Evolutionary conservation across 2,888 invertebrate genomes (phyloP).

Genomic region (Netelia virgata): DNA sequence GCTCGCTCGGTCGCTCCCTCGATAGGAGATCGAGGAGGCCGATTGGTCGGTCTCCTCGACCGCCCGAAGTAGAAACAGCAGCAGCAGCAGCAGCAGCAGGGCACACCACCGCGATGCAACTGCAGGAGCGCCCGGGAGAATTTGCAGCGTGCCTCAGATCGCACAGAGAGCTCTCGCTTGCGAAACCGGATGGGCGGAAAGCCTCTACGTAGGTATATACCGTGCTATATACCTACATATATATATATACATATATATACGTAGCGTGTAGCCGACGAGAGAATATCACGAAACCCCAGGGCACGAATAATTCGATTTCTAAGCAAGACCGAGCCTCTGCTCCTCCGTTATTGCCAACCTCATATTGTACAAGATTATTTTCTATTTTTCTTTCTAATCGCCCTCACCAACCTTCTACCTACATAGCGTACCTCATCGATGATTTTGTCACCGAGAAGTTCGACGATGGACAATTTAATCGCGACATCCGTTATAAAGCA

Average conservation of each 20-base stretch:
- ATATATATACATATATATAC: slow-evolving; percentile 5
- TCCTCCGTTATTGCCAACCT: slow-evolving; percentile 45
- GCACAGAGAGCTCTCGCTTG: slow-evolving; percentile 52
- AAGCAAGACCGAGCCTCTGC: slow-evolving; percentile 51
- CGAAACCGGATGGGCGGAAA: slow-evolving; percentile 68
- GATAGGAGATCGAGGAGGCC: slow-evolving; percentile 58
- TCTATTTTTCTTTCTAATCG: no score
- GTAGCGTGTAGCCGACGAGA: slow-evolving; percentile 19
- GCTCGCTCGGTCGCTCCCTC: slow-evolving; percentile 9
- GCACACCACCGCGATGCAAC: slow-evolving; percentile 42
- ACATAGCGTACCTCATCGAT: no score
- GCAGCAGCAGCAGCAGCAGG: slow-evolving; percentile 56
- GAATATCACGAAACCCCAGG: slow-evolving; percentile 59
- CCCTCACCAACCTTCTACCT: no score
- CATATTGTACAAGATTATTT: slow-evolving; percentile 12
- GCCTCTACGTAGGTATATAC: slow-evolving; percentile 39
- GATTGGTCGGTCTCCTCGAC: slow-evolving; percentile 36
- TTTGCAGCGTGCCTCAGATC: slow-evolving; percentile 22
- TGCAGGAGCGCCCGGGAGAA: slow-evolving; percentile 57
- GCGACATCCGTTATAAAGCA: neutral
- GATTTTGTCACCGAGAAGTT: no score
- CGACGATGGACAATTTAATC: slow-evolving; percentile 8
- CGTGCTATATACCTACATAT: neutral
- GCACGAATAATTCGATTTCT: slow-evolving; percentile 62
- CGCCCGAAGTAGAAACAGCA: slow-evolving; percentile 64